Base-by-base conservation (phyloP, 2,113 vertebrate species). In the Hippocampus mohnikei region DNA sequence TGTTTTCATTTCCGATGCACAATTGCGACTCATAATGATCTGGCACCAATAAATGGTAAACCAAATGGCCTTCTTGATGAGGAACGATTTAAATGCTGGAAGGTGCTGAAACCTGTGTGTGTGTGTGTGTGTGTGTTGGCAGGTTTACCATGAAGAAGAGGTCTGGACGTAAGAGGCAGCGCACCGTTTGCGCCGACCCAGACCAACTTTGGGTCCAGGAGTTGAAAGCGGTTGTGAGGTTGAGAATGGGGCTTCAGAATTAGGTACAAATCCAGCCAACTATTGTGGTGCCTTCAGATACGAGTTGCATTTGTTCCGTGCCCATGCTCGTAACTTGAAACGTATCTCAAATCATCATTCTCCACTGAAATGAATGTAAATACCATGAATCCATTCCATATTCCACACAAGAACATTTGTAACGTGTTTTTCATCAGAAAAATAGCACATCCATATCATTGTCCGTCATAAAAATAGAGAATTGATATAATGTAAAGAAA, bases 151-250 rank as follows among this genome's bases (percentile, higher is more conserved):
- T 85, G 11, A 88, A 70, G 77, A 85, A 0, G 67, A 80, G 0
- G 55, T n/a, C 20, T 0, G 0, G 1, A 3, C 41, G 48, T 0
- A 0, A 0, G 1, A 78, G 33, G 13, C 33, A 2, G 0, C 0
- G 1, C 16, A 80, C 79, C 1, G 2, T 88, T 63, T 91, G 90
- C 8, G 72, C 79, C 75, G 84, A 91, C 59, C 88, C 88, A 9
- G 0, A 25, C 0, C 10, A 77, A 0, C 0, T 0, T 0, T 88
- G 88, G 88, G 88, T 89, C 44, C 40, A 77, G 66, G 1, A 40
- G 0, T n/a, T 81, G 69, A 53, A 74, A 1, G 0, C 3, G 1
- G 0, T 0, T 0, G 23, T 88, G 48, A 15, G 69, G 0, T 0
- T 0, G 5, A 66, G 40, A 8, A n/a, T 8, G 27, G 1, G 0